phyloP scores from a whole-genome alignment of 2,113 vertebrate species.

The Rhinolophus ferrumequinum region DNA sequence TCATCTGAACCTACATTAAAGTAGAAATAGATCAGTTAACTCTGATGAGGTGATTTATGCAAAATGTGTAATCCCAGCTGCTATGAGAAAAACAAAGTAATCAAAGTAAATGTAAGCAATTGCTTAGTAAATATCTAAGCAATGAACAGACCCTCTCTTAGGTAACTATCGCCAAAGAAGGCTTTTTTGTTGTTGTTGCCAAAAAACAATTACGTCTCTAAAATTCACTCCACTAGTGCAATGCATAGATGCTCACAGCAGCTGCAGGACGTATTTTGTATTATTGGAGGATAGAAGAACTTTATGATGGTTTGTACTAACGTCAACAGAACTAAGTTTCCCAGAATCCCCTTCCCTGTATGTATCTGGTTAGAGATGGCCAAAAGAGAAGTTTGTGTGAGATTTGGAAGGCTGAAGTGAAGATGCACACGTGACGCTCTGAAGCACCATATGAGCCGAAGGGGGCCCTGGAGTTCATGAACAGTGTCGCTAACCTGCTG shows the following conservation, averaged over 20 bases:
- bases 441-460: rapidly evolving
- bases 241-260: background rate
- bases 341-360: background rate
- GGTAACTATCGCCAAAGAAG: background rate
- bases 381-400: background rate
- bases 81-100: background rate
- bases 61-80: background rate
- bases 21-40: background rate
- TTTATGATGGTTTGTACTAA: background rate
- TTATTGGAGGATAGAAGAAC: background rate
- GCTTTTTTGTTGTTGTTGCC: background rate
- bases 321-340: background rate
- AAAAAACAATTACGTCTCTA: background rate
- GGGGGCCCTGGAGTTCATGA: background rate
- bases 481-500: rapidly evolving
- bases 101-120: background rate
- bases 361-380: background rate
- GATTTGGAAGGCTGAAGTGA: background rate
- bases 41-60: background rate
- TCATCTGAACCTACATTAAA: background rate
- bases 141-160: background rate
- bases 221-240: background rate
- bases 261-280: background rate
- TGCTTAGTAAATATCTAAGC: background rate
- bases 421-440: background rate